Conservation (phyloP, 2,888 invertebrate species). For the Nomada flava region DNA sequence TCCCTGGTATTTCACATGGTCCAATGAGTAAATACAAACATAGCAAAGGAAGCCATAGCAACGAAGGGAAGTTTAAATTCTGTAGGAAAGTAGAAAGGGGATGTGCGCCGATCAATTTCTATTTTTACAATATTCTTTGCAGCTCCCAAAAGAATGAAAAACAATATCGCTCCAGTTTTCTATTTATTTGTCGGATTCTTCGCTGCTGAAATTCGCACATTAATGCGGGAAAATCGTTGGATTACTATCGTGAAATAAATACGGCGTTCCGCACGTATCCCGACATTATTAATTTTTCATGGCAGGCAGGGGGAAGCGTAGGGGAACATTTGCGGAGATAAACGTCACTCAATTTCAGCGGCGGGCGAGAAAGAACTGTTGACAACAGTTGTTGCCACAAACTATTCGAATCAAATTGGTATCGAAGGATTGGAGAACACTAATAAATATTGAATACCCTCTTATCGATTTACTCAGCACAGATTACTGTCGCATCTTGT, state of each 20-base stretch:
- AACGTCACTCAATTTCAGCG: constrained; percentile 54
- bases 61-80: constrained; percentile 55
- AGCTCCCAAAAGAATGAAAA: too few relatives aligned
- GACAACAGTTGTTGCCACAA: constrained; percentile 77
- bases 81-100: neutral
- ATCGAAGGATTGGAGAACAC: constrained; percentile 45
- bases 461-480: constrained; percentile 16
- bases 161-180: too few relatives aligned
- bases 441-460: constrained; percentile 67
- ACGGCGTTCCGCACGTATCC: constrained; percentile 7
- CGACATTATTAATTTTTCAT: constrained; percentile 65
- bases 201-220: too few relatives aligned
- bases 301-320: constrained; percentile 36
- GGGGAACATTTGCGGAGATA: constrained; percentile 49
- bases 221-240: neutral
- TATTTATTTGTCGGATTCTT: neutral
- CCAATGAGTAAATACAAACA: constrained; percentile 77
- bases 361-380: constrained; percentile 69
- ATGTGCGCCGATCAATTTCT: neutral
- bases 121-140: neutral
- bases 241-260: constrained; percentile 37
- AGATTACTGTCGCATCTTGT: constrained; percentile 38
- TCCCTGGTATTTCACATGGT: constrained; percentile 62
- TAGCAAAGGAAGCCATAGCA: constrained; percentile 72
- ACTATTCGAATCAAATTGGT: constrained; percentile 63